Evolutionary conservation across 2,797 vertebrate genomes (phyloP).

Genomic region (Sciaenops ocellatus): DNA sequence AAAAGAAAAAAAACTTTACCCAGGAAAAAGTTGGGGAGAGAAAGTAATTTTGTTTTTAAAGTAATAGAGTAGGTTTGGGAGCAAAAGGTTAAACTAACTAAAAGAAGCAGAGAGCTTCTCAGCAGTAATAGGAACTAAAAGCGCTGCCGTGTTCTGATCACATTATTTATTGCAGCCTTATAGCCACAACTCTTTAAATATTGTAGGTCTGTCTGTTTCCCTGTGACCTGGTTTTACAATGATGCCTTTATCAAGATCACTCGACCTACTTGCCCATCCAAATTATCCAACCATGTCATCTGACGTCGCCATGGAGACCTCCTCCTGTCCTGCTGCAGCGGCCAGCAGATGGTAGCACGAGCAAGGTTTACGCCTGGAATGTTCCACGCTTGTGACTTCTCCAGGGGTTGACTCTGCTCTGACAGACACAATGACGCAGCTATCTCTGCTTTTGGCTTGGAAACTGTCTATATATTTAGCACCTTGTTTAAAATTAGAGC

Average conservation of each 20-base stretch:
- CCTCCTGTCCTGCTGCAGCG: not conserved
- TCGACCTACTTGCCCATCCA: constrained; percentile 61
- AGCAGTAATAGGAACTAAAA: not conserved
- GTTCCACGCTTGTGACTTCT: constrained; percentile 38
- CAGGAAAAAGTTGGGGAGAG: not conserved
- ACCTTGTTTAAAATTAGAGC: constrained; percentile 77
- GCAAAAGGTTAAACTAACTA: not conserved
- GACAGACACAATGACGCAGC: constrained; percentile 82
- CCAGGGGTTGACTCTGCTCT: constrained; percentile 56
- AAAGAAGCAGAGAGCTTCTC: not conserved
- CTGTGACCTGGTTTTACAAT: constrained; percentile 62
- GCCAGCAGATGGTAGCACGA: constrained; percentile 80
- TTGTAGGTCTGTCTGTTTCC: constrained; percentile 31
- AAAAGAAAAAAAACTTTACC: constrained; percentile 2
- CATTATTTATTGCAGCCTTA: constrained; percentile 39
- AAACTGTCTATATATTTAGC: constrained; percentile 86
- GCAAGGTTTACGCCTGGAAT: constrained; percentile 30
- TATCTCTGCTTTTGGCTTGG: constrained; percentile 84
- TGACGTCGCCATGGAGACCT: constrained; percentile 67
- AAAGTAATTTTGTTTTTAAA: not conserved
- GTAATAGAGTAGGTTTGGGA: not conserved
- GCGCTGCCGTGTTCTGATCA: not conserved
- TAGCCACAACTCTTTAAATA: constrained; percentile 32
- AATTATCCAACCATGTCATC: constrained; percentile 54
- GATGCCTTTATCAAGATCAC: constrained; percentile 58